These are phyloP conservation scores for Sarcophilus harrisii DNA, from an alignment of 2,797 vertebrate genomes.

Conservation along the genomic window DNA sequence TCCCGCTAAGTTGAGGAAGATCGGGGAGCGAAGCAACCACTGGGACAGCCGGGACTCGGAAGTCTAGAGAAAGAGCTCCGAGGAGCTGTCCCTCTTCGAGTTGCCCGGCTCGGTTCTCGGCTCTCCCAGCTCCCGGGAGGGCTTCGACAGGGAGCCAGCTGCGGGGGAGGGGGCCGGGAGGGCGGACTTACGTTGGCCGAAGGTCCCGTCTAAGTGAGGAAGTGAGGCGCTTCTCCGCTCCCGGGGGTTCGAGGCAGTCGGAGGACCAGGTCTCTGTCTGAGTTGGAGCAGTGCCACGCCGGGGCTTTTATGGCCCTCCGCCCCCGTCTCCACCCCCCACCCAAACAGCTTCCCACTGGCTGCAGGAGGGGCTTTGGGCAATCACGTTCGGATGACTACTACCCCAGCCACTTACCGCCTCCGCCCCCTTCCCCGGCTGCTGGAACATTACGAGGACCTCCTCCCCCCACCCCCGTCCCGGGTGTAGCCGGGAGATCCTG, in stretches of 20 bases:
- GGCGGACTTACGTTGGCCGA: constrained; percentile 63
- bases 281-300: constrained; percentile 64
- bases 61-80: neutral
- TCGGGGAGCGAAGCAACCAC: neutral
- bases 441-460: neutral
- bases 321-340: constrained; percentile 8
- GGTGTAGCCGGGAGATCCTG: constrained; percentile 17
- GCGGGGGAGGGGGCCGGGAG: neutral
- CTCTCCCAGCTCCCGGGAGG: neutral
- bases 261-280: constrained; percentile 68
- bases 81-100: neutral
- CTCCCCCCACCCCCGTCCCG: neutral
- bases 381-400: constrained; percentile 80
- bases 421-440: neutral
- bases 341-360: constrained; percentile 26
- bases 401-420: constrained; percentile 60
- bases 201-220: constrained; percentile 48
- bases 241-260: neutral
- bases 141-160: neutral
- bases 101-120: neutral
- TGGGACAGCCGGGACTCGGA: neutral
- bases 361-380: constrained; percentile 85
- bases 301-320: constrained; percentile 82
- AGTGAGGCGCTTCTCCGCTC: constrained; percentile 57
- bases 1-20: neutral